These are phyloP conservation scores for Panopea generosa DNA, from an alignment of 2,888 invertebrate genomes.

Conservation along the genomic window DNA sequence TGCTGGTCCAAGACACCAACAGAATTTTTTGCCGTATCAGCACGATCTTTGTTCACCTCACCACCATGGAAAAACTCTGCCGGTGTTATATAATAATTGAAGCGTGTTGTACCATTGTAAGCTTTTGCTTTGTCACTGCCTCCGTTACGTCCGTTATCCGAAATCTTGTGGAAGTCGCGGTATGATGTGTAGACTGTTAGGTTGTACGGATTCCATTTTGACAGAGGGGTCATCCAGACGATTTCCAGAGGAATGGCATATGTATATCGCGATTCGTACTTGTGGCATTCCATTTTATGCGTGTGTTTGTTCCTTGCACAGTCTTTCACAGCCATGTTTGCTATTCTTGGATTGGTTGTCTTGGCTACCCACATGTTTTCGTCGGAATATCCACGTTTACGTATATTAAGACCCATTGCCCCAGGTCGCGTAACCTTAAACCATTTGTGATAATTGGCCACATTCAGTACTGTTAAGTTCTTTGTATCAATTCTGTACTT, in stretches of 20 bases:
- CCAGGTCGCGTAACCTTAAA: slow-evolving; percentile 48
- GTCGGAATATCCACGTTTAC: slow-evolving; percentile 64
- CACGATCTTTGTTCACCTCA: slow-evolving; percentile 55
- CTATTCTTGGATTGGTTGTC: slow-evolving; percentile 70
- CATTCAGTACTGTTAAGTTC: slow-evolving; percentile 44
- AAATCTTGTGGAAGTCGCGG: neutral
- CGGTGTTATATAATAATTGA: slow-evolving; percentile 65
- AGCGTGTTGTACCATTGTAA: slow-evolving; percentile 62
- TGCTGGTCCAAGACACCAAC: slow-evolving; percentile 64
- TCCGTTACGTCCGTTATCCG: slow-evolving; percentile 52
- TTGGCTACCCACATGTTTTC: slow-evolving; percentile 62
- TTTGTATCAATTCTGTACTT: slow-evolving; percentile 44
- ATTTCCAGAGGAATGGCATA: slow-evolving; percentile 81
- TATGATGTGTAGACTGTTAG: slow-evolving; percentile 5
- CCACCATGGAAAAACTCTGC: slow-evolving; percentile 66
- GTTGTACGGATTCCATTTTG: slow-evolving; percentile 79
- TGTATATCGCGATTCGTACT: slow-evolving; percentile 58
- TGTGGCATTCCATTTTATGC: slow-evolving; percentile 50
- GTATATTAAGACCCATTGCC: slow-evolving; percentile 45
- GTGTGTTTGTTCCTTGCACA: slow-evolving; percentile 45
- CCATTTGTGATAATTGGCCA: slow-evolving; percentile 49
- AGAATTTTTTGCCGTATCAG: slow-evolving; percentile 64
- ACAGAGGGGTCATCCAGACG: slow-evolving; percentile 77
- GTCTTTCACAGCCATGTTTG: slow-evolving; percentile 52
- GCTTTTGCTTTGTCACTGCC: slow-evolving; percentile 53